Evolutionary conservation across 2,113 vertebrate genomes (phyloP).

Genomic region (Oplegnathus fasciatus): DNA sequence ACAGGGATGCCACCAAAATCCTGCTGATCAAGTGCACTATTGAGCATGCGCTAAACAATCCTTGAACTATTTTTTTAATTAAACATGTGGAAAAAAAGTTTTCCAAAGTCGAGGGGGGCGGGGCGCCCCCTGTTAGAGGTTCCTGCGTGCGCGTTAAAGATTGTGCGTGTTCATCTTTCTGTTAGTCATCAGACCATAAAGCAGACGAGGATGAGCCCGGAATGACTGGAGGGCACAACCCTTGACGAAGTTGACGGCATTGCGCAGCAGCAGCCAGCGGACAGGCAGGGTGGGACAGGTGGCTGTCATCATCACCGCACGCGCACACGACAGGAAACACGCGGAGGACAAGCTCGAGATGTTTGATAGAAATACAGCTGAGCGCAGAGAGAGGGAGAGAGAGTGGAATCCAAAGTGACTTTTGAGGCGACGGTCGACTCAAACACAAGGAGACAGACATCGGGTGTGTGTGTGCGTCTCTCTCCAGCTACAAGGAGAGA

Average conservation of each 20-base stretch:
- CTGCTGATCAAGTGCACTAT: background rate
- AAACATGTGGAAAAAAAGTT: slow-evolving; percentile 11
- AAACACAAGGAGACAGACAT: slow-evolving; percentile 35
- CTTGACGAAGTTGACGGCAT: slow-evolving; percentile 24
- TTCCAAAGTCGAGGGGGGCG: background rate
- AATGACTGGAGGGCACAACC: slow-evolving; percentile 31
- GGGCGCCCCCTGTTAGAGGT: background rate
- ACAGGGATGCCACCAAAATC: background rate
- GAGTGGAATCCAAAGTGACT: slow-evolving; percentile 49
- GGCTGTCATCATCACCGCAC: slow-evolving; percentile 39
- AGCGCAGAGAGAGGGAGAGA: background rate
- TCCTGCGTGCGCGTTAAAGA: background rate
- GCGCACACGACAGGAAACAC: slow-evolving; percentile 1
- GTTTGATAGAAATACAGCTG: slow-evolving; percentile 6
- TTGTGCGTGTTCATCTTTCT: background rate
- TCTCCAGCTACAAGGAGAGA: background rate
- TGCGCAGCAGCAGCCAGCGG: slow-evolving; percentile 15
- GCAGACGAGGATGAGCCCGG: slow-evolving; percentile 11
- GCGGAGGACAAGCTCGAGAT: background rate
- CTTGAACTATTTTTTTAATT: too few species aligned
- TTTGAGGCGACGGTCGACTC: slow-evolving; percentile 25
- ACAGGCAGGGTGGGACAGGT: too few species aligned
- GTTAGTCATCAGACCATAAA: slow-evolving; percentile 31
- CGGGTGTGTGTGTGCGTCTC: background rate
- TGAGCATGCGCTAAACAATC: background rate